Evolutionary conservation across 2,797 vertebrate genomes (phyloP), one percentile per base, ranked within the genome.

Genomic region (Coranthus polyacanthus): DNA sequence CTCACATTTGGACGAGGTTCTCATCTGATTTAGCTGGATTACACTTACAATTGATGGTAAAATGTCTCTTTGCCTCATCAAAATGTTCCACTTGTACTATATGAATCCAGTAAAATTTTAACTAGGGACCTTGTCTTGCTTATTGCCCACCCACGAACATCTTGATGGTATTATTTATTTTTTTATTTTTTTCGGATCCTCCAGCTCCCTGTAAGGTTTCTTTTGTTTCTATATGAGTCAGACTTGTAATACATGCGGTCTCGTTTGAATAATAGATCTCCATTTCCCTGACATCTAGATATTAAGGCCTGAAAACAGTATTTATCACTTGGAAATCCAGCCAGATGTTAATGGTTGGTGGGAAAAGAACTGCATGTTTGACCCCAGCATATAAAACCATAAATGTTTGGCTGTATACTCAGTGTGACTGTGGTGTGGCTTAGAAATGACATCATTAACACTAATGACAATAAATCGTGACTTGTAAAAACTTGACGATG

Each of bases 391-490:
- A 34, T 26, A 36, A 46, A 62, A 8, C 16, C 47, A 62, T 45
- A 17, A 71, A 41, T 16, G 8, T 18, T 37, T 24, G n/a, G 3
- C 51, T 65, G 38, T 73, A 17, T 29, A 34, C 2, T 50, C 52
- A 36, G 16, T 11, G 16, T 47, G 26, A 13, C 38, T 18, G n/a
- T 32, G 15, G 10, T 5, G 16, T 47, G 41, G 58, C 43, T 57
- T 59, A 68, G 43, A 59, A 74, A 62, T 63, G 11, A 63, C 64
- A 75, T 58, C 29, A 73, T 76, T 75, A 71, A 51, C 34, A 38
- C 51, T 52, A 76, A 85, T 77, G 64, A 68, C 53, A 51, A 83
- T 75, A 50, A 73, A 76, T 82, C 68, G 22, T 60, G 43, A 72
- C 71, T 78, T 55, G 18, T 63, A 59, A 74, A 82, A 53, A 72